Conservation (phyloP, 1,140 invertebrate genomes). For the Goniozus legneri region DNA sequence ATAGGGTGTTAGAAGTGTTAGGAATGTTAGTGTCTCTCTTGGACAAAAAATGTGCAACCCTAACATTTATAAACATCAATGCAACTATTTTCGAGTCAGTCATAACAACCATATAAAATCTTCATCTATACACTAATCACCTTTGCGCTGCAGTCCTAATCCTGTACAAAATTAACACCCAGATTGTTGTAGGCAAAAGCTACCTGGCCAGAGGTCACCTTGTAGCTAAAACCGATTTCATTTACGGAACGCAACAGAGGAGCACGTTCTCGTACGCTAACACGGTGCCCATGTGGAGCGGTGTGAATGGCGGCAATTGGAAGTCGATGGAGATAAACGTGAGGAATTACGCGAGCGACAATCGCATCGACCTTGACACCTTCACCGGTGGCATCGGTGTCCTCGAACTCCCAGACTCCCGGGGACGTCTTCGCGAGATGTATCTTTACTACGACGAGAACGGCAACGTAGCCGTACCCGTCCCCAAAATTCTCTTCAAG, state of each 20-base stretch:
- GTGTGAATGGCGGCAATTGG: constrained; percentile 66
- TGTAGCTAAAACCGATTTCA: constrained; percentile 63
- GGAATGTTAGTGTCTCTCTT: neutral
- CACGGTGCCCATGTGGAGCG: constrained; percentile 58
- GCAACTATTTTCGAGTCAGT: neutral
- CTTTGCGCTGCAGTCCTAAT: constrained; percentile 21
- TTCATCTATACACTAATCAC: constrained; percentile 1
- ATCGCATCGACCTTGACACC: constrained; percentile 38
- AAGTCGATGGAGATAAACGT: constrained; percentile 49
- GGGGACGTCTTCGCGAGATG: constrained; percentile 46
- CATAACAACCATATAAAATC: neutral
- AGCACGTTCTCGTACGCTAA: constrained; percentile 66
- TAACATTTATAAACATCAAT: constrained; percentile 5
- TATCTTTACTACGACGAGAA: constrained; percentile 51
- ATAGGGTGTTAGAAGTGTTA: no score
- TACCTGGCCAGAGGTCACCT: constrained; percentile 64
- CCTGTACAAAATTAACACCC: neutral
- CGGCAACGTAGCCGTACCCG: constrained; percentile 38
- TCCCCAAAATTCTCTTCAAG: constrained; percentile 60
- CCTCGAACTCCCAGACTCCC: constrained; percentile 48
- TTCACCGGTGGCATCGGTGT: constrained; percentile 55
- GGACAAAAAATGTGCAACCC: neutral
- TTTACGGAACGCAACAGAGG: constrained; percentile 61
- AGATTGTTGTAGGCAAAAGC: neutral
- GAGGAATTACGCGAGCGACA: constrained; percentile 33